Evolutionary conservation across 2,797 vertebrate species (phyloP), one percentile per base, ranked within the genome.

Genomic region (Arremon aurantiirostris): DNA sequence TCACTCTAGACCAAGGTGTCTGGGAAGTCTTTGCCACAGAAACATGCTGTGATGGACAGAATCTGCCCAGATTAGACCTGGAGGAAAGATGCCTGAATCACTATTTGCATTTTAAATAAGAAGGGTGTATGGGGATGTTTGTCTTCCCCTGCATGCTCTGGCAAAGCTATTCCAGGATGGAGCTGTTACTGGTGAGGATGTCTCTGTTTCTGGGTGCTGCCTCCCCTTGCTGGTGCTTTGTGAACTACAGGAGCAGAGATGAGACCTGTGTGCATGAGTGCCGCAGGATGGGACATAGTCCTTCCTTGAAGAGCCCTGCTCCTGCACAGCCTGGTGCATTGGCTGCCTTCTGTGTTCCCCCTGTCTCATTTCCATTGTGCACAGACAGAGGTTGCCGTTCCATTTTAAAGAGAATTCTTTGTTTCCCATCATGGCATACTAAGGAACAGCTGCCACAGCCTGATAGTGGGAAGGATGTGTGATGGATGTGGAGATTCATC

Each of bases 241-340:
- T 34, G 49, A 88, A 46, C 34, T 34, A 49, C 26, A 68, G 5
- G 2, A 88, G 23, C 37, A 50, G 42, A 88, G 42, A 24, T 0
- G 0, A 14, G 20, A 23, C 0, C 0, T n/a, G 32, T 22, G 4
- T 34, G 9, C 23, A 32, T 17, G 52, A 86, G 14, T 30, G 16
- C 11, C 21, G 32, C 28, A 52, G 41, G n/a, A 39, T 41, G 19
- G 35, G 35, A 26, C 12, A 28, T 5, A 14, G n/a, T 13, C 35
- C 47, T 60, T 37, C 28, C 37, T 85, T 5, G 1, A 34, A 76
- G 28, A 69, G 18, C 8, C 2, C 35, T 66, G 24, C 24, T 64
- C 22, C 57, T 32, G 26, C 39, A 34, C 12, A 82, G 28, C 10
- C 47, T 41, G 27, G 8, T 2, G 2, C 32, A 6, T 3, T 34